A percentile compares a stretch with the other conserved stretches of the same genome.
phyloP scores from a whole-genome alignment of 2,113 vertebrate species.

The Todiramphus chloris region DNA sequence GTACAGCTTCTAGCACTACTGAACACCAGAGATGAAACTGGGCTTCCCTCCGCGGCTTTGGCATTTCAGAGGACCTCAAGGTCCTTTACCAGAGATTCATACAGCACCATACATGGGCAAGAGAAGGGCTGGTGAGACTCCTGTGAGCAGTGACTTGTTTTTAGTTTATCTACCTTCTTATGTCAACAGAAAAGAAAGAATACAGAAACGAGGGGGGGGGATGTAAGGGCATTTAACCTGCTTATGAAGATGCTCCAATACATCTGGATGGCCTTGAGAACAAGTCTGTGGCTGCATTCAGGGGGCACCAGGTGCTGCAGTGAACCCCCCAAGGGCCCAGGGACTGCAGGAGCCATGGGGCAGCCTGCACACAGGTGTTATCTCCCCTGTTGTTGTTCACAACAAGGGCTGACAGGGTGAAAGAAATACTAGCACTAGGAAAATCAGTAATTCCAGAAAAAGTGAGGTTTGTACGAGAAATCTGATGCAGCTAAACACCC shows the following conservation, averaged over 20 bases:
- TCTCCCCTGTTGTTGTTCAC: rapidly evolving
- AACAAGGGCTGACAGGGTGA: background rate
- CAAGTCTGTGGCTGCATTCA: background rate
- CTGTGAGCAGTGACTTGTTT: background rate
- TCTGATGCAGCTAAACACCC: background rate
- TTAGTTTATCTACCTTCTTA: background rate
- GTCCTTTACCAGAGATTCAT: background rate
- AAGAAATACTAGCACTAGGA: background rate
- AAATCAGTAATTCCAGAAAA: background rate
- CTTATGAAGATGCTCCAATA: rapidly evolving
- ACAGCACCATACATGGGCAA: background rate
- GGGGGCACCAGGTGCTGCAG: background rate
- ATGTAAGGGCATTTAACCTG: background rate
- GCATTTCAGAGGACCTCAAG: background rate
- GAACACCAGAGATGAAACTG: background rate
- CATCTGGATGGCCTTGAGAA: background rate
- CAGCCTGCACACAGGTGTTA: rapidly evolving
- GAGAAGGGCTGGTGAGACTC: background rate
- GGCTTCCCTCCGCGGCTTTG: background rate
- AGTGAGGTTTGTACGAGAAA: background rate
- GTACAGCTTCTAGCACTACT: background rate
- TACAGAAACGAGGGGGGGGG: background rate
- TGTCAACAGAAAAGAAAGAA: background rate
- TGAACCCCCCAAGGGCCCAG: background rate
- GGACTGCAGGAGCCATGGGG: rapidly evolving